Conservation (phyloP, 1,140 invertebrate genomes). For the Pissodes strobi region DNA sequence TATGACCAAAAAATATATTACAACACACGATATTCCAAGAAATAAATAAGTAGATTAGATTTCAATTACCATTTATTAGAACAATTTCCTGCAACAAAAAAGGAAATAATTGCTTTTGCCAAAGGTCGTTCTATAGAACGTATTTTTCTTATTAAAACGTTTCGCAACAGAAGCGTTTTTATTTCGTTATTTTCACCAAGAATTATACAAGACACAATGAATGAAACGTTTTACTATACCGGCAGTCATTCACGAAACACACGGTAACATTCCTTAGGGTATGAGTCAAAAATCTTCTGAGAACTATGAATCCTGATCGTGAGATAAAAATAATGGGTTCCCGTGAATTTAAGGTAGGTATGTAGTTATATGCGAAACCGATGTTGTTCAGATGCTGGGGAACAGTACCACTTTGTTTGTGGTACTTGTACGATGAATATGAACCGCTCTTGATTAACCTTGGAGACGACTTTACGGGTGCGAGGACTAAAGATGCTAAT, state of each 20-base stretch:
- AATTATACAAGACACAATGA: neutral
- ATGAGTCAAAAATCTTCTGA: conserved; percentile 14
- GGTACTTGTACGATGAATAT: too few species aligned
- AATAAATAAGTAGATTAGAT: neutral
- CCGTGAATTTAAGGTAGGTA: neutral
- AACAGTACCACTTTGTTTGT: neutral
- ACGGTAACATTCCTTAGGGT: conserved; percentile 1
- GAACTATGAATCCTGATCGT: conserved; percentile 4
- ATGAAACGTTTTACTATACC: conserved; percentile 18
- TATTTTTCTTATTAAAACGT: neutral
- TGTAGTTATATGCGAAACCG: neutral
- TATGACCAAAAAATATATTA: too few species aligned
- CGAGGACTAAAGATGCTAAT: too few species aligned
- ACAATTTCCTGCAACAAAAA: conserved; percentile 7
- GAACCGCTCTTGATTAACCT: too few species aligned
- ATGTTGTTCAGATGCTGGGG: neutral
- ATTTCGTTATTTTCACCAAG: neutral
- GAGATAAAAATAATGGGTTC: conserved; percentile 12
- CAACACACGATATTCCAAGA: neutral
- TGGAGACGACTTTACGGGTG: too few species aligned
- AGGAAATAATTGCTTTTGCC: conserved; percentile 3
- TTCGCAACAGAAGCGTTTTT: neutral
- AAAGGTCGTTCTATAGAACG: conserved; percentile 4
- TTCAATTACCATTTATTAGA: conserved; percentile 1
- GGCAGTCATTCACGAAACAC: conserved; percentile 9